A percentile compares a stretch with the other conserved stretches of the same genome.
These are phyloP conservation scores for Drosophila paulistorum DNA, from an alignment of 1,140 invertebrate species.

Conservation along the genomic window DNA sequence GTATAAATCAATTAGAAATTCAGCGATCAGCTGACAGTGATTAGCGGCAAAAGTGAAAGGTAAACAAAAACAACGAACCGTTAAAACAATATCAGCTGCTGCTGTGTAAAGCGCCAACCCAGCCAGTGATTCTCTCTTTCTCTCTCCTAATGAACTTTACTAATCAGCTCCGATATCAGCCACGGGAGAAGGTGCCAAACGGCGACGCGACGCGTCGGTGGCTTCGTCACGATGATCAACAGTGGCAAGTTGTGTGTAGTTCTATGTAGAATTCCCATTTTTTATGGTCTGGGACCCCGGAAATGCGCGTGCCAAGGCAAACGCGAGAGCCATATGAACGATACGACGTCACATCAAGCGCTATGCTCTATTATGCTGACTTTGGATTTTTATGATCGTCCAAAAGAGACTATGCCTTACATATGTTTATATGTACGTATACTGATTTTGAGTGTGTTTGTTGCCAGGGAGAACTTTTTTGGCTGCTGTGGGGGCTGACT, in stretches of 20 bases:
- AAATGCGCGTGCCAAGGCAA: conserved; percentile 42
- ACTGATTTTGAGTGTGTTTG: conserved; percentile 20
- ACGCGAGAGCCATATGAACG: conserved; percentile 19
- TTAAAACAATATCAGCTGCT: conserved; percentile 5
- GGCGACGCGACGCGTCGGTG: conserved; percentile 10
- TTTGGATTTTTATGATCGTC: conserved; percentile 24
- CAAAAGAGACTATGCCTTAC: neutral
- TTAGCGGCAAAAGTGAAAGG: conserved; percentile 56
- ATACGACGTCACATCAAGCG: conserved; percentile 37
- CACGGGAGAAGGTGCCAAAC: conserved; percentile 2
- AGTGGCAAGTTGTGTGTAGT: conserved; percentile 19
- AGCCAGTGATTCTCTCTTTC: conserved; percentile 4
- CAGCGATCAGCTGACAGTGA: conserved; percentile 47
- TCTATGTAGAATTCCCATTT: neutral
- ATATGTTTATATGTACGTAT: neutral
- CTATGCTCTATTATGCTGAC: conserved; percentile 44
- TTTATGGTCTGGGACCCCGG: conserved; percentile 20
- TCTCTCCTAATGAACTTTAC: conserved; percentile 12
- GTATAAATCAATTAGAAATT: conserved; percentile 39
- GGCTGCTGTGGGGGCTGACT: conserved; percentile 56
- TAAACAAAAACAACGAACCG: conserved; percentile 48
- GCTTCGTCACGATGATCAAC: conserved; percentile 24
- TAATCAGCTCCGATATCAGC: conserved; percentile 15
- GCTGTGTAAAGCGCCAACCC: neutral
- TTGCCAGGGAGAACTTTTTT: conserved; percentile 48